Base-by-base conservation (phyloP, 2,888 invertebrate genomes). In the Hemithea aestivaria region DNA sequence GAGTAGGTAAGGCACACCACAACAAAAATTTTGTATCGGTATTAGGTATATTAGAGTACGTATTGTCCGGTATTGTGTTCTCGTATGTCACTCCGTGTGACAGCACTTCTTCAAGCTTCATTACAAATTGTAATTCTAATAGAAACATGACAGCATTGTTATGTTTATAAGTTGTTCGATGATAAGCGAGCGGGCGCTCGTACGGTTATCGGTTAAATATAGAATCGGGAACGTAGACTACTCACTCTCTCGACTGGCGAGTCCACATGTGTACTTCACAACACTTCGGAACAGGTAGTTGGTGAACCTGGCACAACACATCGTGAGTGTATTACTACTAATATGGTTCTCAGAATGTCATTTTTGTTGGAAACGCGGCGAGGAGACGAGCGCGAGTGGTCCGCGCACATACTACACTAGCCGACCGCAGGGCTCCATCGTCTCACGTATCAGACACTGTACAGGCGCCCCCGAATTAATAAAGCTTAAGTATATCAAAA, bases 251-350 rank as follows among this genome's bases (percentile, higher is more conserved):
- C 75, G 74, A 67, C 79, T 77, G 58, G 78, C 75, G 45, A 81
- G 69, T 61, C 85, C 85, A 73, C 83, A 82, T 78, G 85, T 84
- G 71, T 85, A 85, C 59, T 79, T 84, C 63, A 84, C 79, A 50
- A 87, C 75, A 71, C 84, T 84, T 62, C 82, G 74, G 54, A 82
- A 82, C 64, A 85, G 66, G 65, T 84, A 82, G 64, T 77, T 77
- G 55, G 71, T 75, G 48, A 78, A 75, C 64, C 79, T 72, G 46
- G 83, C 79, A 80, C 84, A 83, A 62, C 81, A 79, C 85, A 84
- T 85, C 56, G 63, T 73, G 62, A 62, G 57, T 62, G 66, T 66
- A 66, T 61, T 58, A n/a, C 7, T 26, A 5, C 16, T 56, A 54
- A n/a, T n/a, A n/a, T 60, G 56, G 60, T 58, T 51, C 51, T 74